Percentiles rank a stretch among this genome's conserved stretches.
Evolutionary conservation across 2,113 vertebrate species (phyloP).

Genomic region (Epinephelus moara): DNA sequence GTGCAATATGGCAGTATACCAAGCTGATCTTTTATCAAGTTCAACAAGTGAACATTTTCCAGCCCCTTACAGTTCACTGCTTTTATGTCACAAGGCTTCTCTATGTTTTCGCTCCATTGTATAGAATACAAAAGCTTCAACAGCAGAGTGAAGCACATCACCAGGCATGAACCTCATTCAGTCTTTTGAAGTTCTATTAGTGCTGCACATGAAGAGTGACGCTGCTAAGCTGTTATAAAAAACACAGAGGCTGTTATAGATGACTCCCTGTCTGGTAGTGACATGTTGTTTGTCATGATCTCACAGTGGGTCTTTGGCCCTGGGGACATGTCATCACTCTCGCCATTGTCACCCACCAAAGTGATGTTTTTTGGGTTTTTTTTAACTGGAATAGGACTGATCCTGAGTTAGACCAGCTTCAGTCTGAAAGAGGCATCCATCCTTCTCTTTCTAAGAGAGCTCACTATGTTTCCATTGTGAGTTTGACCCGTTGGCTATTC

Average conservation of each 20-base stretch:
- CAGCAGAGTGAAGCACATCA: conserved; percentile 1
- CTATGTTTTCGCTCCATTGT: neutral
- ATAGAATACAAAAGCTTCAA: neutral
- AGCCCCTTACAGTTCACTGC: neutral
- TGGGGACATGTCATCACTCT: conserved; percentile 30
- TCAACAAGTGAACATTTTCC: conserved; percentile 8
- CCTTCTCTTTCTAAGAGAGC: neutral
- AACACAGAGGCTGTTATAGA: conserved; percentile 24
- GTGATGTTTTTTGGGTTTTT: neutral
- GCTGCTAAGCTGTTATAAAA: neutral
- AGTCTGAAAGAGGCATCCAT: neutral
- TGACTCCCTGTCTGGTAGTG: conserved; percentile 48
- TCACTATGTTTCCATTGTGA: neutral
- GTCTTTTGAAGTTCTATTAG: conserved; percentile 29
- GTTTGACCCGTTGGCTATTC: neutral
- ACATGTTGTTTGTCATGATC: conserved; percentile 55
- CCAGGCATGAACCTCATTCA: conserved; percentile 18
- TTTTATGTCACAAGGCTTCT: conserved; percentile 3
- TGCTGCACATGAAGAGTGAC: conserved; percentile 2
- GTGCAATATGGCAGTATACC: neutral
- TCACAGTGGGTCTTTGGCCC: conserved; percentile 26
- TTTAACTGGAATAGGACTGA: neutral
- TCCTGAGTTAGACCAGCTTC: neutral
- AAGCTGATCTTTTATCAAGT: conserved; percentile 11
- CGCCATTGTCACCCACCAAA: conserved; percentile 8